phyloP scores from a whole-genome alignment of 2,797 vertebrate species.

The Gymnocypris eckloni region DNA sequence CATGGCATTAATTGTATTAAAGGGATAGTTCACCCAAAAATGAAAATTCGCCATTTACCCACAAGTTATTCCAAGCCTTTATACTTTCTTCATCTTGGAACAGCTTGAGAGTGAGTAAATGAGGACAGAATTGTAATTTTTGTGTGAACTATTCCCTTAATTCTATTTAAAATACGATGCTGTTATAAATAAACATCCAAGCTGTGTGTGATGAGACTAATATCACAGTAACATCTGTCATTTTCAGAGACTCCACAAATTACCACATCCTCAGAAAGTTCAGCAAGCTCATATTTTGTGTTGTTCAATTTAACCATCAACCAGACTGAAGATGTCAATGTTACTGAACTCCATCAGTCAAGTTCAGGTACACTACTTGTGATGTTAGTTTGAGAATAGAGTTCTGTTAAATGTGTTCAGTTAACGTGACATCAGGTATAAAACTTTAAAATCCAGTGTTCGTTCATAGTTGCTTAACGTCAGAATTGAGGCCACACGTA shows the following conservation, averaged over 20 bases:
- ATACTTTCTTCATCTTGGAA: too few species aligned
- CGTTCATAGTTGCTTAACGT: background rate
- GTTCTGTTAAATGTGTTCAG: background rate
- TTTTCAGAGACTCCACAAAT: background rate
- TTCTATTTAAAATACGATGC: background rate
- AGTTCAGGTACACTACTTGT: background rate
- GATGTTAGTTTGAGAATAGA: background rate
- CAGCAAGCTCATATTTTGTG: background rate
- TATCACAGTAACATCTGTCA: background rate
- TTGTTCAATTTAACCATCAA: background rate
- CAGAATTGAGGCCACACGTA: background rate
- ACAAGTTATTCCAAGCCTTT: too few species aligned
- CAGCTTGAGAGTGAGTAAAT: too few species aligned
- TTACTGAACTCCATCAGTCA: background rate
- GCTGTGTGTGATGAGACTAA: background rate
- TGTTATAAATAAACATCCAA: background rate
- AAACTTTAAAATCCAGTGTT: background rate
- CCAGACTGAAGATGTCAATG: background rate
- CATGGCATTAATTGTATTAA: too few species aligned
- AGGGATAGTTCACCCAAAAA: too few species aligned
- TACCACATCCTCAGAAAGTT: background rate
- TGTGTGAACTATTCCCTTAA: too few species aligned
- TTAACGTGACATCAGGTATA: background rate
- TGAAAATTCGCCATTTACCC: too few species aligned
- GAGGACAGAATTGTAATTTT: too few species aligned